Evolutionary conservation across 2,888 invertebrate genomes (phyloP), one percentile per base, ranked within the genome.

Genomic region (Caenorhabditis virilis): DNA sequence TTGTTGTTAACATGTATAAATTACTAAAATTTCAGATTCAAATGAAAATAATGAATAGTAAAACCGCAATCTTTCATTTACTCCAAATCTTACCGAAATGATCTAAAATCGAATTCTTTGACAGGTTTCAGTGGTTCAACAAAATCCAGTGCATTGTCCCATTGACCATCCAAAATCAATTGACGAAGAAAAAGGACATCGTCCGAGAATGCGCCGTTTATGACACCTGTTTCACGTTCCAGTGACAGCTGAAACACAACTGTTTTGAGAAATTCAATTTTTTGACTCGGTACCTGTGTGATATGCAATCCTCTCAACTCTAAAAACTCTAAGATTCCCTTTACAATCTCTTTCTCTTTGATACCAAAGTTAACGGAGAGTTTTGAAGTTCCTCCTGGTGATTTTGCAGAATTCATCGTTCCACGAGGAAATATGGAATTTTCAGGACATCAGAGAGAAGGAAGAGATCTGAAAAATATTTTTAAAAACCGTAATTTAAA

Each of bases 111-210:
- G 84, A 95, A 95, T 39, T 90, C 88, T 20, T 86, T 90, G 16
- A 86, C 78, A 7, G 84, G 77, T 62, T 91, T 91, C 52, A 95
- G 87, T 0, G 95, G 95, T 86, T 95, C 93, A 62, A 95, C 91
- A 85, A 95, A 95, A 84, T 95, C 94, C 62, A 94, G 86, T 1
- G 92, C 94, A 84, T 95, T 94, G 85, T 95, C 95, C 95, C 95
- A 95, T 85, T 95, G 93, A 18, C 95, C 95, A 84, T 95, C 95
- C 53, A 95, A 88, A 74, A 95, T 93, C 51, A 95, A 41, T 49
- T 74, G 74, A 7, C 74, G 88, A 20, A 95, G 87, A 85, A 95
- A 95, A 45, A 95, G 88, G 36, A 93, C 90, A 85, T 95, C 95
- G 85, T 95, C 93, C 15, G 93, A 92, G 84, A 89, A 94, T 83